Evolutionary conservation across 2,888 invertebrate genomes (phyloP), one percentile per base, ranked within the genome.

Genomic region (Physocephala rufipes): DNA sequence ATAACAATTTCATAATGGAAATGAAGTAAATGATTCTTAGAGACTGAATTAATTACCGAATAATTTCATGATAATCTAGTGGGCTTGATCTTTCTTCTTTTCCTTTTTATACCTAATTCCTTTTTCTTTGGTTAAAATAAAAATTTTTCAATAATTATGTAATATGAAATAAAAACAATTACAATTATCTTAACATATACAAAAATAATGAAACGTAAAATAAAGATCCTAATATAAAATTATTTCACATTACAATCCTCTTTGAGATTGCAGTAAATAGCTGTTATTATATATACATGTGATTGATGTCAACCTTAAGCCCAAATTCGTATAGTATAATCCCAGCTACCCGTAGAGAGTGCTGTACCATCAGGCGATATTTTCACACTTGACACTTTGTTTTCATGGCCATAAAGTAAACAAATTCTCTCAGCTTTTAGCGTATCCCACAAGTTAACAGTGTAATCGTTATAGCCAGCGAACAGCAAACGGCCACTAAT

Each of bases 391-490:
- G 95, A 94, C 58, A 97, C 96, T 81, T 97, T 90, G 87, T 98
- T 97, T 88, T 98, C 98, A 87, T 98, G 98, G 1, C 97, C 97
- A 86, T 96, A 96, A 71, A 98, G 88, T 78, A 97, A 90, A 82
- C 95, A 93, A 64, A 97, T 92, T 75, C 98, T 90, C 79, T 91
- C 91, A 78, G 95, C 96, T 85, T 99, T 99, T 76, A 99, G 88
- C 49, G 97, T 96, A 87, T 99, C 99, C 99, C 99, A 99, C 47
- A 97, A 94, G 87, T 97, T 96, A 68, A 99, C 96, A 47, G 97
- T 98, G 87, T 99, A 97, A 88, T 99, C 99, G 86, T 97, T 96
- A 88, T 99, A 99, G 72, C 98, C 99, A 79, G 98, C 97, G 88
- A 99, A 99, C 79, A 99, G 88, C 76, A 99, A 88, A 21, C 99